Evolutionary conservation across 2,888 invertebrate genomes (phyloP), one percentile per base, ranked within the genome.

Genomic region (Rotaria sp.): DNA sequence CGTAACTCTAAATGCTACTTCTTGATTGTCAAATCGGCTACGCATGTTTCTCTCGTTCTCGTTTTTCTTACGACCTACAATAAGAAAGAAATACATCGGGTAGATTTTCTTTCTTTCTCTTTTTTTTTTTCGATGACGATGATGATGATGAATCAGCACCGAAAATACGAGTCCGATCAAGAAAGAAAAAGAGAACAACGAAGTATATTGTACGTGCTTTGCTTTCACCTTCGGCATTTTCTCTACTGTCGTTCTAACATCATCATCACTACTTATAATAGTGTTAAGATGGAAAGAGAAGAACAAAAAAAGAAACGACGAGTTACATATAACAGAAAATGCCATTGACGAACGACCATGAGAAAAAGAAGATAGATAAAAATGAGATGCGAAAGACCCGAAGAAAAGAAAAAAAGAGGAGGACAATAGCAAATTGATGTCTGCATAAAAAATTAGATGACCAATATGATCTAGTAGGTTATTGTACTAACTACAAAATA

Each of bases 131-230:
- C 30, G n/a, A 67, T 15, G 67, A 67, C 18, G 67, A 67, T 59
- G 67, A 67, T 59, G 35, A 67, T 67, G 67, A 67, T 67, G 67
- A 67, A 67, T 67, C 67, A 67, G 35, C 67, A 67, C 21, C 67
- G 67, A 67, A 67, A 67, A 67, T 67, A 38, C 21, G 21, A 67
- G 35, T 67, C 35, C 21, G 35, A 67, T 15, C 15, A 38, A 35
- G 35, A 67, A 35, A 35, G 18, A 15, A 67, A 67, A 67, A 67
- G 35, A 67, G 67, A 67, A 67, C 67, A 67, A 67, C 67, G 67
- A 67, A 67, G 67, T 67, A 67, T 30, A 30, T 67, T 18, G 35
- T 67, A 67, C 35, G 67, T 67, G 35, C 67, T 67, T 35, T 67
- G 67, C 21, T 67, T 67, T 67, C 35, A 67, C 67, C 67, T 67